Base-by-base conservation (phyloP, 37 sponge, comb jelly and placozoan species). In the Beroe forskalii region DNA sequence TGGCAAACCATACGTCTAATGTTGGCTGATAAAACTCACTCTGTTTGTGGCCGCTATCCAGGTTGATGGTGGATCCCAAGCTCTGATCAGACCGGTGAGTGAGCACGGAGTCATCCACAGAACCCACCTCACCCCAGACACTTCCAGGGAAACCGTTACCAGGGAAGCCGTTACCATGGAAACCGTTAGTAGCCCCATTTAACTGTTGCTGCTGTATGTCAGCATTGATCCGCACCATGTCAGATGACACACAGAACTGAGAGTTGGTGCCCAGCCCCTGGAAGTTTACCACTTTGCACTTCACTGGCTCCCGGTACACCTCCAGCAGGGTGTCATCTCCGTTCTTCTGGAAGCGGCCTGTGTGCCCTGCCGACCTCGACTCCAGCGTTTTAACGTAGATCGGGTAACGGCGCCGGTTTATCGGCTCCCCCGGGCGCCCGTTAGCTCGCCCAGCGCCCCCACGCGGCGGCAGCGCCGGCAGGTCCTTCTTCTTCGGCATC, bases 281-380 rank as follows among this genome's bases (percentile, higher is more conserved):
- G 40, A 80, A 43, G 40, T 38, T 80, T 12, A 80, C 86, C 43
- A 80, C 55, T 2, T 80, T 80, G 40, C 86, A 80, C 86, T 80
- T 80, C 12, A 80, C 55, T 44, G 86, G 19, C 42, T 80, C 86
- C 48, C 55, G 23, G 48, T 80, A 23, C 0, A 37, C 24, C 38
- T 41, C 55, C 35, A 44, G 24, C 6, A 14, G 31, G 22, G 9
- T 80, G 22, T 38, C 40, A 43, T 20, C 48, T 0, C 40, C 40
- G 17, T 44, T 44, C 23, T 44, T 44, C 24, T 12, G 14, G 28
- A 44, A 12, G 1, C 86, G 0, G 1, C 55, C 55, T 23, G 30
- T 14, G 30, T 32, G 44, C 1, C 86, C 86, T 4, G 86, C 86
- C 27, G 86, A 80, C n/a, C 55, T 17, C 8, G 86, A 44, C n/a